Conservation (phyloP, 1,140 invertebrate genomes). For the Philaenus spumarius region DNA sequence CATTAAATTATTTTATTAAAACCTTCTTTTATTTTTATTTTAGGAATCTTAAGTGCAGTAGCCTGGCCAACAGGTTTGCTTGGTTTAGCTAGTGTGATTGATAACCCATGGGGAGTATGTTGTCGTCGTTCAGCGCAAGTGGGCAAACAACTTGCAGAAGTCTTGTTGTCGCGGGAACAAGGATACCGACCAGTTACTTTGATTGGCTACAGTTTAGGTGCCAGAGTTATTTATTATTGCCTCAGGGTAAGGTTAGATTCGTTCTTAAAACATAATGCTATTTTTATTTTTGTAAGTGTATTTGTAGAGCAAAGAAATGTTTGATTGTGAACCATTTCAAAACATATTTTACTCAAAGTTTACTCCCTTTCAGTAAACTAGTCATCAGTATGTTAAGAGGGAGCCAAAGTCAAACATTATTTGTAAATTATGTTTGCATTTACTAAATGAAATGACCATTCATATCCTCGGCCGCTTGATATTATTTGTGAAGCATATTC, state of each 20-base stretch:
- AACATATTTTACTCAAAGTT: no score
- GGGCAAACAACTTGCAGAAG: slow-evolving; percentile 61
- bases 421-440: no score
- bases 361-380: no score
- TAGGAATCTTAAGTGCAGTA: slow-evolving; percentile 58
- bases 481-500: no score
- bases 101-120: slow-evolving; percentile 72
- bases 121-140: slow-evolving; percentile 51
- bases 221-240: slow-evolving; percentile 66
- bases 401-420: no score
- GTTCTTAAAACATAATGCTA: neutral
- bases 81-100: slow-evolving; percentile 55
- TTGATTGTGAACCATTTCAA: no score
- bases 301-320: no score
- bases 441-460: no score
- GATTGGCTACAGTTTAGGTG: slow-evolving; percentile 65
- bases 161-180: slow-evolving; percentile 55
- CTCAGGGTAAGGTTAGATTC: slow-evolving; percentile 37
- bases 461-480: no score
- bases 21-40: slow-evolving; percentile 14
- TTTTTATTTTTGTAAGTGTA: no score
- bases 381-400: no score
- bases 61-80: slow-evolving; percentile 62
- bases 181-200: slow-evolving; percentile 64
- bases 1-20: no score